phyloP scores from a whole-genome alignment of 2,113 vertebrate species.

The Vicugna pacos region DNA sequence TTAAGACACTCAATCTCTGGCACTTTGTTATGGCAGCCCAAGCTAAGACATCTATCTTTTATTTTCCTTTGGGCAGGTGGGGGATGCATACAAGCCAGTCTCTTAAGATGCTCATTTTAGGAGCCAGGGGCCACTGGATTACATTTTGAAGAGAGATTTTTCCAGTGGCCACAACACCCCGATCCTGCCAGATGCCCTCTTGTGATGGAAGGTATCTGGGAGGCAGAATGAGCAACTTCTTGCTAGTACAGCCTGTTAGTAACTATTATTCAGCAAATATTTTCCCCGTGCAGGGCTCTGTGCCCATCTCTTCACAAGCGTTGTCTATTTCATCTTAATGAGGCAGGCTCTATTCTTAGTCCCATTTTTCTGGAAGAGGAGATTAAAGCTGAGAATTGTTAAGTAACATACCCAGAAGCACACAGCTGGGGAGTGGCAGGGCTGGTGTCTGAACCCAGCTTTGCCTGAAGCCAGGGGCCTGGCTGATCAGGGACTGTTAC shows the following conservation, averaged over 20 bases:
- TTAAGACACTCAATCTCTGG: not conserved
- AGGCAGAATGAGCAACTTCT: not conserved
- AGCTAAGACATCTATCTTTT: not conserved
- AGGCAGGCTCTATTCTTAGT: not conserved
- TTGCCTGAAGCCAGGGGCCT: not conserved
- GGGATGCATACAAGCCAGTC: not conserved
- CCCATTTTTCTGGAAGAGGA: not conserved
- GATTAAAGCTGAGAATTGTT: not conserved
- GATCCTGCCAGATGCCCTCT: not conserved
- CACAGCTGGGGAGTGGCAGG: not conserved
- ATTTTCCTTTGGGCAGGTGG: not conserved
- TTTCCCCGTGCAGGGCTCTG: not conserved
- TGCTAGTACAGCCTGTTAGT: not conserved
- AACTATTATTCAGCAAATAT: not conserved
- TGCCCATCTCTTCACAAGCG: not conserved
- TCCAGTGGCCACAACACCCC: not conserved
- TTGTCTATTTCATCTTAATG: not conserved
- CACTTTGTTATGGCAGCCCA: not conserved
- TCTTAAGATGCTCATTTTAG: not conserved
- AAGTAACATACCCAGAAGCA: not conserved
- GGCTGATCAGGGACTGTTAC: not conserved
- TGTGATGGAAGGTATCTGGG: not conserved
- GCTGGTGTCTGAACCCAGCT: not conserved
- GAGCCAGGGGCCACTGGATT: not conserved
- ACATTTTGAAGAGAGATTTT: slow-evolving; percentile 5